Percentiles rank a stretch among this genome's conserved stretches.
Conservation (phyloP, 2,797 vertebrate species). For the Myotis daubentonii region DNA sequence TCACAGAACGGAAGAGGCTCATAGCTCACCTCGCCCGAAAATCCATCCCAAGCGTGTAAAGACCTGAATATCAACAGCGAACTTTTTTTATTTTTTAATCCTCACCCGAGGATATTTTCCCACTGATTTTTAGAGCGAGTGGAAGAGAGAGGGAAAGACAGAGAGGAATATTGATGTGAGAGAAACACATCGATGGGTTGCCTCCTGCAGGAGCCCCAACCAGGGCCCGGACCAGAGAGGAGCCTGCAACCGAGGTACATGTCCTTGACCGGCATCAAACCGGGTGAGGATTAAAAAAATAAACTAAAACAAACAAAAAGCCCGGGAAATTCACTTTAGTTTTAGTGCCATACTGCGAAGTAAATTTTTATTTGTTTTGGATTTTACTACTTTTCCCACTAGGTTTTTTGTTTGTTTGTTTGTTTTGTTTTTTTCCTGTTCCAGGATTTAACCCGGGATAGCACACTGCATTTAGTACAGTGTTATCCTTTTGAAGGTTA, state of each 20-base stretch:
- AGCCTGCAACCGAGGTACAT: no score
- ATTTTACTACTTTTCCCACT: neutral
- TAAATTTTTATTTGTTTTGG: neutral
- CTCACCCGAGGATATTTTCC: neutral
- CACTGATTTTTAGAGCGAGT: neutral
- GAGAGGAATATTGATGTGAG: neutral
- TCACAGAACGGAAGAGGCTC: neutral
- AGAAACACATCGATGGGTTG: neutral
- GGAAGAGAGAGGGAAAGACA: neutral
- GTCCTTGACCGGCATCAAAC: no score
- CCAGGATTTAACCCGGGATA: neutral
- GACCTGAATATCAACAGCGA: neutral
- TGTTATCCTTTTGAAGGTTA: neutral
- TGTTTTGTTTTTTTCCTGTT: neutral
- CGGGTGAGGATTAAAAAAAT: no score
- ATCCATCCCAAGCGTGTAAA: neutral
- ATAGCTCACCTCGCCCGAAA: neutral
- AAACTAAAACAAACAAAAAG: neutral
- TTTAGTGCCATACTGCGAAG: rapidly evolving
- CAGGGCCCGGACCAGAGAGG: no score
- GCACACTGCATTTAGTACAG: rapidly evolving
- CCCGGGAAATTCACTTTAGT: neutral
- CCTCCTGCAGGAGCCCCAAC: neutral
- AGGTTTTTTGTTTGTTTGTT: no score
- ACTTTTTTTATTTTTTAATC: neutral